Conservation (phyloP, 2,797 vertebrate genomes). For the Podarcis siculus region DNA sequence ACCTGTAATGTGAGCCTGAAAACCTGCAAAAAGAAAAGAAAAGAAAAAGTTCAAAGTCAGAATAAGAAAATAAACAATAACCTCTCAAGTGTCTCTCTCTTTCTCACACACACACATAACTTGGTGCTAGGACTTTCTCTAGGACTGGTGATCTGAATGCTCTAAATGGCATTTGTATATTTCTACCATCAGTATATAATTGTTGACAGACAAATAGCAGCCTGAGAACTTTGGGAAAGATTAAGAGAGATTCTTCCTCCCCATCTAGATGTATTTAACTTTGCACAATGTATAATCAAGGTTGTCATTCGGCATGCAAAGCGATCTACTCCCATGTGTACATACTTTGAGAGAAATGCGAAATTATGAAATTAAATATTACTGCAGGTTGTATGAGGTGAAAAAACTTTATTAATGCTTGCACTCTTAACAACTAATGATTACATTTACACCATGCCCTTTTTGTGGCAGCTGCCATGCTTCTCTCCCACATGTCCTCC, state of each 20-base stretch:
- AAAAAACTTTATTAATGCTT: neutral
- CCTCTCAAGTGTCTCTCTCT: neutral
- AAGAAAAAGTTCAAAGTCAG: neutral
- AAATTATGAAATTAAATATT: neutral
- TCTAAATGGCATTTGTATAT: neutral
- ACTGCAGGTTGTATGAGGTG: neutral
- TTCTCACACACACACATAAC: no score
- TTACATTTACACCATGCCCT: neutral
- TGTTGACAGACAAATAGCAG: neutral
- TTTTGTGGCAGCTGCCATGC: neutral
- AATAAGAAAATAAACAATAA: neutral
- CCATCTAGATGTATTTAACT: neutral
- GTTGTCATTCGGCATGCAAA: neutral
- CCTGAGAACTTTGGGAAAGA: neutral
- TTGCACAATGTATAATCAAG: neutral
- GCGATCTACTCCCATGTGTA: neutral
- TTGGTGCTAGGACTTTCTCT: neutral
- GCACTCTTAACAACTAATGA: neutral
- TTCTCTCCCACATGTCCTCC: neutral
- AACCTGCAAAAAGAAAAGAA: constrained; percentile 56
- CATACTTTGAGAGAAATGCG: neutral
- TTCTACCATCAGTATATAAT: neutral
- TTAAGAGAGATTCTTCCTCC: neutral
- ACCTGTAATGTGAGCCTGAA: constrained; percentile 54
- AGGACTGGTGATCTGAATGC: neutral